A percentile compares a stretch with the other conserved stretches of the same genome.
phyloP scores from a whole-genome alignment of 2,797 vertebrate genomes.

The Chrosomus eos region DNA sequence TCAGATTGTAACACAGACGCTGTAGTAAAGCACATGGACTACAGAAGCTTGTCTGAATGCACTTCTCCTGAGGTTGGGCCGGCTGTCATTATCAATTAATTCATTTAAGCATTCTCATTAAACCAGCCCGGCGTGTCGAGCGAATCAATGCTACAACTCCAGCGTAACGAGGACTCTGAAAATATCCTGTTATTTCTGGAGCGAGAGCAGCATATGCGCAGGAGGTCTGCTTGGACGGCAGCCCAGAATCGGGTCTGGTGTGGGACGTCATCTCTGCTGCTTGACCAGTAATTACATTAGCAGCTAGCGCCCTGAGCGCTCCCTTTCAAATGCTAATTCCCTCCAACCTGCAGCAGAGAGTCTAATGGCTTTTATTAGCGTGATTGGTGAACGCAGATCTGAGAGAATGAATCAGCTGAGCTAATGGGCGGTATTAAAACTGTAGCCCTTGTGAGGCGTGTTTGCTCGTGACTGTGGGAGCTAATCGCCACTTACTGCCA shows the following conservation, averaged over 20 bases:
- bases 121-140: background rate
- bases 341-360: slow-evolving; percentile 56
- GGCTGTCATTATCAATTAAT: background rate
- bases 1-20: too few species aligned
- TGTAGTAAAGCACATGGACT: background rate
- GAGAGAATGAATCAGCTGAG: slow-evolving; percentile 29
- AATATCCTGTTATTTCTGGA: background rate
- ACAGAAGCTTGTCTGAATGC: background rate
- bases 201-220: background rate
- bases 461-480: slow-evolving; percentile 14
- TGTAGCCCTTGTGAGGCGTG: background rate
- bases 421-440: slow-evolving; percentile 18
- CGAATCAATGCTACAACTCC: background rate
- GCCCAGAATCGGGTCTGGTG: slow-evolving; percentile 30
- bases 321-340: slow-evolving; percentile 65
- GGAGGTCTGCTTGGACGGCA: background rate
- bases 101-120: background rate
- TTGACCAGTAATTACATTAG: slow-evolving; percentile 68
- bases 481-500: slow-evolving; percentile 5
- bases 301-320: slow-evolving; percentile 54
- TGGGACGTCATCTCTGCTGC: slow-evolving; percentile 2
- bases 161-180: background rate
- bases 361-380: slow-evolving; percentile 65
- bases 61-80: background rate
- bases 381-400: slow-evolving; percentile 63